Evolutionary conservation across 2,113 vertebrate species (phyloP).

Genomic region (Chaetops frenatus): DNA sequence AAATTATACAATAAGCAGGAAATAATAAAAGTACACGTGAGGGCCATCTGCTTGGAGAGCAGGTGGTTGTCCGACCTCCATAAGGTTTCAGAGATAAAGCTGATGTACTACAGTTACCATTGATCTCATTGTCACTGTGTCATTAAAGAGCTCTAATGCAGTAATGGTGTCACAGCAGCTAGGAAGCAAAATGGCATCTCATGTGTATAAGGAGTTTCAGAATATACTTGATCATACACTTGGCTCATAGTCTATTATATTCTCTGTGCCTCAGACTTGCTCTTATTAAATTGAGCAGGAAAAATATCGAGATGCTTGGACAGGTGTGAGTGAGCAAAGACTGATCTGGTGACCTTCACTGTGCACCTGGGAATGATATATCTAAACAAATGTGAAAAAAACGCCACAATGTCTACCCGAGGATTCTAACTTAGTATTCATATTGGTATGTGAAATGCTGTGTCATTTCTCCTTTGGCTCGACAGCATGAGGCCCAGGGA

Average conservation of each 20-base stretch:
- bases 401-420: background rate
- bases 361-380: background rate
- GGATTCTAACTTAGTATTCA: background rate
- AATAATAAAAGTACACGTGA: background rate
- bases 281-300: background rate
- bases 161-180: background rate
- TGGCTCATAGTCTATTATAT: background rate
- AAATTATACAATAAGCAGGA: background rate
- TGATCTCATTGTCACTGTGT: background rate
- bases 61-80: rapidly evolving
- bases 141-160: background rate
- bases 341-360: background rate
- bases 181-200: background rate
- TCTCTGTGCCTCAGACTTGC: background rate
- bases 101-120: background rate
- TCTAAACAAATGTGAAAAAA: background rate
- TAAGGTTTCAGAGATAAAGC: background rate
- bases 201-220: background rate
- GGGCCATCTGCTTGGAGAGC: background rate
- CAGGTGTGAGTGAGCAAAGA: background rate
- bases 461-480: background rate
- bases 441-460: background rate
- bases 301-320: background rate
- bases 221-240: background rate
- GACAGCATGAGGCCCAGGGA: background rate